Conservation (phyloP, 2,888 invertebrate species). For the Cheilosia impressa region DNA sequence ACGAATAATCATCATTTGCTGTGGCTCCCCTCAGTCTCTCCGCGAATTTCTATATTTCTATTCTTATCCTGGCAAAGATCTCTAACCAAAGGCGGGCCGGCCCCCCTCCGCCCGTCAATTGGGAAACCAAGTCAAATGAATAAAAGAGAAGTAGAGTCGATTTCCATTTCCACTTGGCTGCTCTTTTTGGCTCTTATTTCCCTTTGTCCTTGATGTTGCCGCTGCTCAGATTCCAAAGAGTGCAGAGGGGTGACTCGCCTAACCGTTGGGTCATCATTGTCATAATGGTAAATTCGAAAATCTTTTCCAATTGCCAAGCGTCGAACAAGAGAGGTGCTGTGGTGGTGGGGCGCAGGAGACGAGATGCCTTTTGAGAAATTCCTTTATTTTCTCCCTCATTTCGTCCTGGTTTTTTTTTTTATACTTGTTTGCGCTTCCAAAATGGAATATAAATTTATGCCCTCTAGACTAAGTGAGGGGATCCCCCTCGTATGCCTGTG, state of each 20-base stretch:
- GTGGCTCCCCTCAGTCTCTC: not conserved
- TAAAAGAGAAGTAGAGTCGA: slow-evolving; percentile 69
- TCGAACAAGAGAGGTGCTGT: not conserved
- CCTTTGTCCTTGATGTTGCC: slow-evolving; percentile 68
- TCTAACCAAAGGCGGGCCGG: slow-evolving; percentile 21
- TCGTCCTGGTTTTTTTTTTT: slow-evolving; percentile 12
- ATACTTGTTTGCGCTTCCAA: slow-evolving; percentile 52
- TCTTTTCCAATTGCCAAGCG: slow-evolving; percentile 72
- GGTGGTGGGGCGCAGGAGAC: not conserved
- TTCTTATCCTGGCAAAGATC: slow-evolving; percentile 44
- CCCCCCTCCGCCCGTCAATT: not conserved
- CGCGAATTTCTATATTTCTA: not conserved
- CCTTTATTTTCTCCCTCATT: slow-evolving; percentile 32
- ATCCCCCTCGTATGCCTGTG: not conserved
- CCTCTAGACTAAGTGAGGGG: not conserved
- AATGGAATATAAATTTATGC: slow-evolving; percentile 61
- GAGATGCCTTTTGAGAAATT: slow-evolving; percentile 46
- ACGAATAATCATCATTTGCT: slow-evolving; percentile 47
- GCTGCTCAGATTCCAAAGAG: slow-evolving; percentile 25
- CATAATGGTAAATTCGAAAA: slow-evolving; percentile 71
- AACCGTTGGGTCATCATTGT: slow-evolving; percentile 59
- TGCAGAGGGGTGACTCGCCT: not conserved
- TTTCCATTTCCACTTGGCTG: slow-evolving; percentile 72
- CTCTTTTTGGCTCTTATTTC: slow-evolving; percentile 71
- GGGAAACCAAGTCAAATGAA: slow-evolving; percentile 70